A percentile compares a stretch with the other conserved stretches of the same genome.
Conservation (phyloP, 2,888 invertebrate species). For the Apotomis betuletana region DNA sequence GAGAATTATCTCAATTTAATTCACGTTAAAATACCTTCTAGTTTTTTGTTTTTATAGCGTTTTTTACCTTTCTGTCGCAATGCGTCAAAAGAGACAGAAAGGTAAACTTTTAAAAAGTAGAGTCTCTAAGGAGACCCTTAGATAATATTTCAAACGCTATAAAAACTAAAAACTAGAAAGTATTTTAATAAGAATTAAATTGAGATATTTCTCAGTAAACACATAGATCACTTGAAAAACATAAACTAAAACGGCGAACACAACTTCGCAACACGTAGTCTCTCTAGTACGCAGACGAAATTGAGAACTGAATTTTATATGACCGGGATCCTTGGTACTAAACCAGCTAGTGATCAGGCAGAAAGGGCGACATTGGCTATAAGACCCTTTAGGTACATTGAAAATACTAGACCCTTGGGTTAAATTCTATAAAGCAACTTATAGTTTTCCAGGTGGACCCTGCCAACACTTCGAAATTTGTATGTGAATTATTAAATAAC, state of each 20-base stretch:
- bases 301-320: conserved; percentile 38
- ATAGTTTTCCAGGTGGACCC: not conserved
- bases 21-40: no score
- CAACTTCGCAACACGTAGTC: conserved; percentile 16
- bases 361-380: conserved; percentile 61
- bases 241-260: conserved; percentile 9
- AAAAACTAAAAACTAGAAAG: no score
- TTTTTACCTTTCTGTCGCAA: no score
- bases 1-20: no score
- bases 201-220: not conserved
- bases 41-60: no score
- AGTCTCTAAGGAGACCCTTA: no score
- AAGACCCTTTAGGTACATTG: not conserved
- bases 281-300: conserved; percentile 15
- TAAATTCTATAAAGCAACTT: not conserved
- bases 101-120: no score
- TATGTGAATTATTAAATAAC: no score
- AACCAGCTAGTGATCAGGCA: conserved; percentile 13
- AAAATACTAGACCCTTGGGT: not conserved
- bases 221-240: conserved; percentile 3
- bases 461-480: not conserved
- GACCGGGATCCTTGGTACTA: conserved; percentile 17
- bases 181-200: no score
- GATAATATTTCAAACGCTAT: no score
- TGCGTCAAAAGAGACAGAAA: no score